Evolutionary conservation across 2,113 vertebrate species (phyloP).

Genomic region (Sprattus sprattus): DNA sequence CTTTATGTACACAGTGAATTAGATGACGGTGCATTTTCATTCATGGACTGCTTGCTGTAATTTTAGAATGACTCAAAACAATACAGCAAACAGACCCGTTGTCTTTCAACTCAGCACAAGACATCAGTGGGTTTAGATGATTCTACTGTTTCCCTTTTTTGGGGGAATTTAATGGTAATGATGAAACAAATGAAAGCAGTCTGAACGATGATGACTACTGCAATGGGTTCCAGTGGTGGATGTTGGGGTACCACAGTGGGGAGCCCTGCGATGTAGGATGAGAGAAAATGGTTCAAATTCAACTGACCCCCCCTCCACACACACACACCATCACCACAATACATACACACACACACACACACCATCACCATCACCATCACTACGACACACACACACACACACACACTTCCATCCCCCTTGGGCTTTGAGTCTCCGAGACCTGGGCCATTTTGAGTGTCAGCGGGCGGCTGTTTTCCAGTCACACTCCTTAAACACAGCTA

Average conservation of each 20-base stretch:
- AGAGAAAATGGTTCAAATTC: neutral
- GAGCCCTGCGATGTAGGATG: neutral
- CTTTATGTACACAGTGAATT: neutral
- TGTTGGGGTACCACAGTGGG: neutral
- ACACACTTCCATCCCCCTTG: neutral
- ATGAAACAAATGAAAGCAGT: neutral
- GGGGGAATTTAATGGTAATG: neutral
- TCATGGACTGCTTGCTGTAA: neutral
- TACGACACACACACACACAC: neutral
- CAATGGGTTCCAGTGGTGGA: neutral
- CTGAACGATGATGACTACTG: neutral
- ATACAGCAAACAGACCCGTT: neutral
- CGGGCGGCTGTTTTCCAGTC: slow-evolving; percentile 2
- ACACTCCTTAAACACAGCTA: slow-evolving; percentile 16
- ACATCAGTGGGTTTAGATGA: neutral
- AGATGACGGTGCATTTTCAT: neutral
- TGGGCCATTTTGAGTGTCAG: slow-evolving; percentile 10
- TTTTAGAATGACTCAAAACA: neutral
- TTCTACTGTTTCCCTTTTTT: neutral
- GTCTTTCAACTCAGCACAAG: neutral
- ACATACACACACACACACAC: neutral
- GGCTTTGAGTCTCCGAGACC: slow-evolving; percentile 1
- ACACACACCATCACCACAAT: neutral
- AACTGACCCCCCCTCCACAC: neutral
- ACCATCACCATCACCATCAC: neutral